Evolutionary conservation across 2,888 invertebrate genomes (phyloP).

Genomic region (Mechanitis mazaeus): DNA sequence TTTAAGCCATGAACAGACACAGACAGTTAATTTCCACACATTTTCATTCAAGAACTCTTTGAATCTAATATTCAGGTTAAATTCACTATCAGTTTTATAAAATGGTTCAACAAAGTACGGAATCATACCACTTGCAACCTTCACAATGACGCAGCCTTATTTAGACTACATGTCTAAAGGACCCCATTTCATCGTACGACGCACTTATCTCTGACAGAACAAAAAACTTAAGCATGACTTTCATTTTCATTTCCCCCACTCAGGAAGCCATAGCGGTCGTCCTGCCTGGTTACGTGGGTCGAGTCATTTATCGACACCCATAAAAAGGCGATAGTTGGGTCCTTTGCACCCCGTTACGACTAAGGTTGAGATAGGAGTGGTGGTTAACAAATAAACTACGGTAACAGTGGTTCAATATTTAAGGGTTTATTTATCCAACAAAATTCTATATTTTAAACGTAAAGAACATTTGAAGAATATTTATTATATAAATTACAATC

Average conservation of each 20-base stretch:
- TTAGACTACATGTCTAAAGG: slow-evolving; percentile 23
- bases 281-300: slow-evolving; percentile 21
- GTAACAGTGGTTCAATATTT: slow-evolving; percentile 15
- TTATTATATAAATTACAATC: too few relatives aligned
- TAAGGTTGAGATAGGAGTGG: slow-evolving; percentile 23
- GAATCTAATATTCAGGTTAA: background rate
- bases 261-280: slow-evolving; percentile 33
- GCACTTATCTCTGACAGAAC: slow-evolving; percentile 29
- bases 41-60: background rate
- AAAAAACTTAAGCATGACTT: slow-evolving; percentile 33
- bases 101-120: slow-evolving; percentile 21
- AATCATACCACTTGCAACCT: slow-evolving; percentile 28
- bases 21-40: background rate
- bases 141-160: slow-evolving; percentile 26
- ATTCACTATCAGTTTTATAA: slow-evolving; percentile 9
- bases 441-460: background rate
- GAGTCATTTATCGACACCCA: slow-evolving; percentile 40
- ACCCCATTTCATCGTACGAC: slow-evolving; percentile 28
- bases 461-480: too few relatives aligned
- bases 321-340: slow-evolving; percentile 45
- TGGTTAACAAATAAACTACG: slow-evolving; percentile 25
- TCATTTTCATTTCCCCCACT: slow-evolving; percentile 31
- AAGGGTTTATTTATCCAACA: slow-evolving; percentile 13
- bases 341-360: slow-evolving; percentile 36
- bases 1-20: background rate